These are phyloP conservation scores for Aspidoscelis tigris DNA, from an alignment of 2,113 vertebrate species.

Conservation along the genomic window DNA sequence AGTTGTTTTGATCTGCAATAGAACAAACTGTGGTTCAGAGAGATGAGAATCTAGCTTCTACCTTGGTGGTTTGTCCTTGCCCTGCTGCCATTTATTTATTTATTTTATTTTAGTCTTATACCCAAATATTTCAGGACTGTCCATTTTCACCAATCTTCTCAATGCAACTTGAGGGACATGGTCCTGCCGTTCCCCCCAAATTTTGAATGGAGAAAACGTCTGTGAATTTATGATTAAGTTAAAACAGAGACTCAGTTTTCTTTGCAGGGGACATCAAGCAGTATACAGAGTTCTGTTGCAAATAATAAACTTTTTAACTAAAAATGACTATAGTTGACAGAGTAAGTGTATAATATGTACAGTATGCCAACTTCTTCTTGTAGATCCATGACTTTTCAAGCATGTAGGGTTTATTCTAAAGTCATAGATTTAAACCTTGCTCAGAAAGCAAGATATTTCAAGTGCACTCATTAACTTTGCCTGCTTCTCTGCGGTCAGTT, in stretches of 20 bases:
- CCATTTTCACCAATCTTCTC: too few relatives aligned
- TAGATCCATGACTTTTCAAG: not conserved
- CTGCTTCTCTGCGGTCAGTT: conserved; percentile 70
- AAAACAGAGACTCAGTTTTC: conserved; percentile 32
- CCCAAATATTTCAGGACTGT: too few relatives aligned
- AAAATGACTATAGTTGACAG: conserved; percentile 41
- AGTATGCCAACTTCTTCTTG: conserved; percentile 42
- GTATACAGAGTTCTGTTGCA: conserved; percentile 49
- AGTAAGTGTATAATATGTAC: conserved; percentile 39
- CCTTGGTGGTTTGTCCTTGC: too few relatives aligned
- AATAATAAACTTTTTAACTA: conserved; percentile 33
- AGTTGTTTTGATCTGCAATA: too few relatives aligned
- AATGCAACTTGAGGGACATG: too few relatives aligned
- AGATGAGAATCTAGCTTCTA: too few relatives aligned
- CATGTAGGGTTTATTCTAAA: conserved; percentile 37
- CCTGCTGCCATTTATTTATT: too few relatives aligned
- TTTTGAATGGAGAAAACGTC: too few relatives aligned
- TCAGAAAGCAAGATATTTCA: conserved; percentile 8
- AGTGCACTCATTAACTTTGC: conserved; percentile 53
- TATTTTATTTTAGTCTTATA: too few relatives aligned
- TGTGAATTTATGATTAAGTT: not conserved
- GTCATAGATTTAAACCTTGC: conserved; percentile 38
- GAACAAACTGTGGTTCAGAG: too few relatives aligned
- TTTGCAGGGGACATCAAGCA: conserved; percentile 46
- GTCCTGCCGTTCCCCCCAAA: too few relatives aligned